Conservation (phyloP, 2,113 vertebrate genomes). For the Poeciliopsis retropinna region DNA sequence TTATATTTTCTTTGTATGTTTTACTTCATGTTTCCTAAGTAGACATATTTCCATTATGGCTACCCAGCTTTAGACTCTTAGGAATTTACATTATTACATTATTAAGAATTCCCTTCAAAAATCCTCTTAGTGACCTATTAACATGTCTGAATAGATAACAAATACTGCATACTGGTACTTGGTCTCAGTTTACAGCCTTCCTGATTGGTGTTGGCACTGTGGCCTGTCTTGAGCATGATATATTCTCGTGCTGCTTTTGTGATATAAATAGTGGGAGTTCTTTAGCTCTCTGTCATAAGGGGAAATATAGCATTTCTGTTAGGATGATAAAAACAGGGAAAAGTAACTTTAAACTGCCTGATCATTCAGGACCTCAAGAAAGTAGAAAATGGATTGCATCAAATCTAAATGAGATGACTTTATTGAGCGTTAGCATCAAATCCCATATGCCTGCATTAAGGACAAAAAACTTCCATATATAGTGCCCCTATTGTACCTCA, state of each 20-base stretch:
- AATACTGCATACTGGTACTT: not conserved
- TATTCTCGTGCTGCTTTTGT: not conserved
- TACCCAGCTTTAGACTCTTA: not conserved
- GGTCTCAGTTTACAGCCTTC: not conserved
- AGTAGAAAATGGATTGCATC: not conserved
- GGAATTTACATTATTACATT: too few species aligned
- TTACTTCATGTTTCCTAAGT: not conserved
- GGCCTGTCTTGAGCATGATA: not conserved
- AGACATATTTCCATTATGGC: not conserved
- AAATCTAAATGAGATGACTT: too few species aligned
- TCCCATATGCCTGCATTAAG: too few species aligned
- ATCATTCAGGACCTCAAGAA: not conserved
- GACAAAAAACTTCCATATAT: too few species aligned
- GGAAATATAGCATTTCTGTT: not conserved
- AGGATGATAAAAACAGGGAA: conserved; percentile 2
- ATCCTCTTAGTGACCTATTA: not conserved
- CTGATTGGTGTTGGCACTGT: not conserved
- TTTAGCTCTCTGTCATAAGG: not conserved
- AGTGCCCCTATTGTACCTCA: too few species aligned
- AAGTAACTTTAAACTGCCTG: conserved; percentile 26
- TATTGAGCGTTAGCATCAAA: too few species aligned
- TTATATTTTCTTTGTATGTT: not conserved
- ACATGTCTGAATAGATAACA: too few species aligned
- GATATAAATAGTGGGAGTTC: not conserved
- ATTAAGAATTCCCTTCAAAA: not conserved